Evolutionary conservation across 1,140 invertebrate species (phyloP).

Genomic region (Microplitis mediator): DNA sequence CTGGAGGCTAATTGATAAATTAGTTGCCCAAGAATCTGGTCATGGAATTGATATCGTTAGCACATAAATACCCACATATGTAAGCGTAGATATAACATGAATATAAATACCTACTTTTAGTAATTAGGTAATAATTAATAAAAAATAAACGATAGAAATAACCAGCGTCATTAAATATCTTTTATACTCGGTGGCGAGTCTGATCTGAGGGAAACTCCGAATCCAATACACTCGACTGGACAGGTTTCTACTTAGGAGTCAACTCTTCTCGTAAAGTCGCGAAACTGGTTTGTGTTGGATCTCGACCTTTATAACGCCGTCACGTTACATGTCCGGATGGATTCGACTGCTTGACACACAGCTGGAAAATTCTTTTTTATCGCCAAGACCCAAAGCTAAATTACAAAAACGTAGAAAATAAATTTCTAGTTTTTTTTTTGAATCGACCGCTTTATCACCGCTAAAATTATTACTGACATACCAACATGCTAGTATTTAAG

Average conservation of each 20-base stretch:
- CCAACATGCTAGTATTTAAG: no score
- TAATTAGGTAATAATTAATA: neutral
- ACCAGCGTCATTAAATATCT: neutral
- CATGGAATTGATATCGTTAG: no score
- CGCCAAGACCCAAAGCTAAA: no score
- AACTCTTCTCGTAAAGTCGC: neutral
- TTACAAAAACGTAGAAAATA: no score
- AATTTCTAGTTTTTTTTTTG: no score
- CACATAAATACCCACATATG: no score
- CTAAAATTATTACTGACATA: no score
- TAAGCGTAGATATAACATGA: no score
- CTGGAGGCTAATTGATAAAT: no score
- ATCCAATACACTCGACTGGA: constrained; percentile 12
- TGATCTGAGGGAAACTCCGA: constrained; percentile 21
- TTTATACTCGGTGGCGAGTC: neutral
- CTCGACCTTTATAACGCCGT: constrained; percentile 12
- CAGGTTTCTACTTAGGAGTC: constrained; percentile 19
- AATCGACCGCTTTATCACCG: no score
- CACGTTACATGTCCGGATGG: constrained; percentile 7
- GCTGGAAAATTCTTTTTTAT: neutral
- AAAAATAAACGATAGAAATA: neutral
- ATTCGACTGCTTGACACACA: constrained; percentile 6
- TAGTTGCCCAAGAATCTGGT: no score
- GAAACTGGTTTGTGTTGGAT: constrained; percentile 24
- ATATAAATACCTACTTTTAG: no score